phyloP scores from a whole-genome alignment of 1,140 invertebrate species.

The Chrysopa pallens region DNA sequence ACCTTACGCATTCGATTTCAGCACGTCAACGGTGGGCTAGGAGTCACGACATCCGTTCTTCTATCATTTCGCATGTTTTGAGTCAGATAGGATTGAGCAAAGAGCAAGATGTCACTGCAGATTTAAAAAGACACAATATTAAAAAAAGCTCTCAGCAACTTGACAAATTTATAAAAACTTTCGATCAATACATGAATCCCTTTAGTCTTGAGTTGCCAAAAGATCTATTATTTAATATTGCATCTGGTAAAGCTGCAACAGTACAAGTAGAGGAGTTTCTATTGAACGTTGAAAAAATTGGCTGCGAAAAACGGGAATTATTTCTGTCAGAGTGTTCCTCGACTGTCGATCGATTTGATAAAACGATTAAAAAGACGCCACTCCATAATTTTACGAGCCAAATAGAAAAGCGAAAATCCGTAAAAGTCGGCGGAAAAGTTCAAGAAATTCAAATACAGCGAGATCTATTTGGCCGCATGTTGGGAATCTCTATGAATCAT shows the following conservation, averaged over 20 bases:
- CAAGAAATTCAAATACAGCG: not conserved
- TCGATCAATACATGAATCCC: constrained; percentile 2
- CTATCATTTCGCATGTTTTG: constrained; percentile 8
- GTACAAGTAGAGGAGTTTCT: constrained; percentile 10
- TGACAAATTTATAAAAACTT: constrained; percentile 7
- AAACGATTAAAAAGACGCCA: constrained; percentile 1
- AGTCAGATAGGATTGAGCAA: not conserved
- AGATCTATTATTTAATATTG: constrained; percentile 10
- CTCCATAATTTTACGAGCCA: constrained; percentile 2
- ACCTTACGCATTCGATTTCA: constrained; percentile 8
- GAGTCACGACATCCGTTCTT: constrained; percentile 8
- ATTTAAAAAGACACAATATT: constrained; percentile 5
- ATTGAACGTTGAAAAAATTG: constrained; percentile 10
- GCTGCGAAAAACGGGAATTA: constrained; percentile 3
- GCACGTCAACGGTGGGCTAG: constrained; percentile 5
- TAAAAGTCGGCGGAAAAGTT: not conserved
- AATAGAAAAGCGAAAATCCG: constrained; percentile 1
- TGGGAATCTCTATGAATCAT: constrained; percentile 7
- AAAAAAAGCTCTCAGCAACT: constrained; percentile 5
- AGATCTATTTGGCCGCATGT: constrained; percentile 9
- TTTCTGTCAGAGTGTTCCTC: not conserved
- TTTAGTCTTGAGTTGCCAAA: not conserved
- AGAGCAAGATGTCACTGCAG: constrained; percentile 7
- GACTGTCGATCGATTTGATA: no score
- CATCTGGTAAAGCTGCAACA: constrained; percentile 11